These are phyloP conservation scores for Cremastinae sp. DNA, from an alignment of 2,888 invertebrate species.

Conservation along the genomic window DNA sequence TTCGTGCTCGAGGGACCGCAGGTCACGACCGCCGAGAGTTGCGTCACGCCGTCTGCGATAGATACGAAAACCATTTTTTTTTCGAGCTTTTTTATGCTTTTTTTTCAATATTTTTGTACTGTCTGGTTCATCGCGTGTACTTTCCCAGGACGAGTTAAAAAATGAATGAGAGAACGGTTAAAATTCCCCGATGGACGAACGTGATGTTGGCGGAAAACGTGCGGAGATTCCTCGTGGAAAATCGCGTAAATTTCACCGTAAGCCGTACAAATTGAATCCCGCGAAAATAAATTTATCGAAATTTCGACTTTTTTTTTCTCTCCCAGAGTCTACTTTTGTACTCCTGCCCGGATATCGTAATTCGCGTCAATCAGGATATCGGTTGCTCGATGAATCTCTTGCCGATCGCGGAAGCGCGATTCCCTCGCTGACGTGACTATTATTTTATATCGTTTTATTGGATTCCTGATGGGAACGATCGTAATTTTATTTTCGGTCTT, in stretches of 20 bases:
- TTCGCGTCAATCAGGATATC: constrained; percentile 41
- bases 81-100: neutral
- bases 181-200: neutral
- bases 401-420: constrained; percentile 6
- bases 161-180: neutral
- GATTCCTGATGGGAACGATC: constrained; percentile 55
- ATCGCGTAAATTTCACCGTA: constrained; percentile 1
- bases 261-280: constrained; percentile 16
- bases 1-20: constrained; percentile 89
- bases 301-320: neutral
- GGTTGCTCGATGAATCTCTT: constrained; percentile 25
- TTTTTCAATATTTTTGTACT: constrained; percentile 23
- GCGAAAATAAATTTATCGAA: constrained; percentile 31
- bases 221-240: neutral
- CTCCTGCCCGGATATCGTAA: constrained; percentile 12
- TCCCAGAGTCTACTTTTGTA: neutral
- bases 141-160: neutral
- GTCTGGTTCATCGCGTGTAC: neutral
- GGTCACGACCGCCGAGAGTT: constrained; percentile 91
- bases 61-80: constrained; percentile 12
- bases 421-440: constrained; percentile 36
- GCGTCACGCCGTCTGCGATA: constrained; percentile 84
- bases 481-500: constrained; percentile 56
- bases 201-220: neutral
- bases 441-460: constrained; percentile 55